Evolutionary conservation across 2,113 vertebrate species (phyloP), one percentile per base, ranked within the genome.

Genomic region (Lonchura striata): DNA sequence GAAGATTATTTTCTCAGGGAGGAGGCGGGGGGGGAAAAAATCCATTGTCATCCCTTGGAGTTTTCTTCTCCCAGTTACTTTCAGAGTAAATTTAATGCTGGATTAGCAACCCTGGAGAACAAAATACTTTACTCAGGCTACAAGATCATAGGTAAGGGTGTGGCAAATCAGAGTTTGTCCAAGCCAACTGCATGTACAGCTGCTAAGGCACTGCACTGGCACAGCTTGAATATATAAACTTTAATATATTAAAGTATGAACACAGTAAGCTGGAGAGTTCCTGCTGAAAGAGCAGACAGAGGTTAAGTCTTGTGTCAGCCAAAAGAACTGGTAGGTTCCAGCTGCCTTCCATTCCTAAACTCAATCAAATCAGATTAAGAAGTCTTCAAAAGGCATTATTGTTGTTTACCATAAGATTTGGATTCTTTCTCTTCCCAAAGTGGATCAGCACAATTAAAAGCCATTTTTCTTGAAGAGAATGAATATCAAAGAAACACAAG

Each of bases 301-400:
- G 42, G 24, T 60, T 56, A 84, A 63, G 13, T 54, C 50, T 46
- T 0, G 0, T 19, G 42, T 64, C 89, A 94, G 83, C 63, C 42
- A 95, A 50, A 83, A 91, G 60, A 69, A 81, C 37, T 74, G 76
- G 68, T 68, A 92, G 25, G 17, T 91, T 94, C 72, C 31, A 88
- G 41, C 46, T 84, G 86, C 64, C 64, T 86, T 57, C 68, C 33
- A 50, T 25, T 75, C 72, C 86, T 53, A 87, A 86, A 82, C 44
- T 85, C 64, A 57, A 86, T 82, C 66, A 83, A 30, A 10, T 59
- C 52, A 79, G 28, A 87, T 88, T 23, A 69, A 79, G 19, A 82
- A 65, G 39, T 60, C 30, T 54, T 61, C 49, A 88, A 46, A 91
- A 96, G 53, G 20, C 39, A 79, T 66, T 47, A 11, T 0, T 80